Evolutionary conservation across 2,113 vertebrate species (phyloP).

Genomic region (Rhagologus leucostigma): DNA sequence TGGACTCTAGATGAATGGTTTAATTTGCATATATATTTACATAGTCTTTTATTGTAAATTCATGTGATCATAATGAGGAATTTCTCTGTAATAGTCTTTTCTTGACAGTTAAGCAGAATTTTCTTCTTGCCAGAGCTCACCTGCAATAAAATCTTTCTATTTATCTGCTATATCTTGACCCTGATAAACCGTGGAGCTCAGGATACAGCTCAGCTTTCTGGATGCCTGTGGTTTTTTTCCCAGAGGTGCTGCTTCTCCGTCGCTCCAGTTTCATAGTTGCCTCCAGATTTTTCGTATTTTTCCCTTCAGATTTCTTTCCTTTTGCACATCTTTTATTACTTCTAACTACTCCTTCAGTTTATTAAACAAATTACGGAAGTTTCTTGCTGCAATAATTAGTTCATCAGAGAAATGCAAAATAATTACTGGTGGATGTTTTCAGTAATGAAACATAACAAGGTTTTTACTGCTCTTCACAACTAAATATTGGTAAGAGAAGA

Average conservation of each 20-base stretch:
- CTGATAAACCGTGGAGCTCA: background rate
- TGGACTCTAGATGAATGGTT: background rate
- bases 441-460: background rate
- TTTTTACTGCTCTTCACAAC: background rate
- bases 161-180: background rate
- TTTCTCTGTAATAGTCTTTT: background rate
- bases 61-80: background rate
- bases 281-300: background rate
- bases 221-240: background rate
- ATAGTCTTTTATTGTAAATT: background rate
- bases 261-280: background rate
- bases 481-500: background rate
- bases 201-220: background rate
- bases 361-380: background rate
- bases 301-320: background rate
- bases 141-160: background rate
- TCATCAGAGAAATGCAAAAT: background rate
- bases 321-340: background rate
- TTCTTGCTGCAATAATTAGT: background rate
- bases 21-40: slow-evolving; percentile 40
- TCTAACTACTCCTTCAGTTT: background rate
- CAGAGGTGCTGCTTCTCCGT: background rate
- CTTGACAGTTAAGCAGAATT: background rate
- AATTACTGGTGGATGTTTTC: background rate
- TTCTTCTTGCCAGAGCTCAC: background rate